These are phyloP conservation scores for Catalaphyllia jardinei DNA, from an alignment of 64 coral and sea anemone species.

Conservation along the genomic window DNA sequence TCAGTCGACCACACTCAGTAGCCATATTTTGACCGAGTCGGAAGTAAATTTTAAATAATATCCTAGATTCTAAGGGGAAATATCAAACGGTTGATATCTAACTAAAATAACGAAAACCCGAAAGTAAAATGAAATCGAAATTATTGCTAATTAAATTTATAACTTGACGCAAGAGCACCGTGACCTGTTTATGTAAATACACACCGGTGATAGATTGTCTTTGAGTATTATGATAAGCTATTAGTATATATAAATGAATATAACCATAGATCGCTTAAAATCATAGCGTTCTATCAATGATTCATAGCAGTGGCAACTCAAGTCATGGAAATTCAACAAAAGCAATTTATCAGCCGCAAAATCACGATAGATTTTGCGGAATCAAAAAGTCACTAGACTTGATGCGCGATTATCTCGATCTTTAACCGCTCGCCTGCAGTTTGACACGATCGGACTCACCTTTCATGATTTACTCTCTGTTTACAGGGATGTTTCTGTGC, in stretches of 20 bases:
- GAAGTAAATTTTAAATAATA: not conserved
- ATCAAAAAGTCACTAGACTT: not conserved
- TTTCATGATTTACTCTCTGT: not conserved
- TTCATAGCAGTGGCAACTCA: not conserved
- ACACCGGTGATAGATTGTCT: not conserved
- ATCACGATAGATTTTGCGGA: not conserved
- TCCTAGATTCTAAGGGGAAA: not conserved
- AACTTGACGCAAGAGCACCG: not conserved
- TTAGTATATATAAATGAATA: slow-evolving; percentile 1
- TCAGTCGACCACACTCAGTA: too few relatives aligned
- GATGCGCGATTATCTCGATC: too few relatives aligned
- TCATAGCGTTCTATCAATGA: not conserved
- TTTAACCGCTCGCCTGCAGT: not conserved
- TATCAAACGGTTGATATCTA: not conserved
- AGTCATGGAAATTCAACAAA: not conserved
- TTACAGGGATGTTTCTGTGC: not conserved
- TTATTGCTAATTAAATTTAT: not conserved
- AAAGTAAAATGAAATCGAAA: not conserved
- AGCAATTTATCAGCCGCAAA: not conserved
- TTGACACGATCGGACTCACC: not conserved
- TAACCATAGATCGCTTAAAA: not conserved
- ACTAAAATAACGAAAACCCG: not conserved
- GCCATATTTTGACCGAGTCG: too few relatives aligned
- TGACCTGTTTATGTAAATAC: slow-evolving; percentile 4
- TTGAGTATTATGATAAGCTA: not conserved